Evolutionary conservation across 35 echinoderm and acorn worm species (phyloP), one percentile per base, ranked within the genome.

Genomic region (Strongylocentrotus purpuratus): DNA sequence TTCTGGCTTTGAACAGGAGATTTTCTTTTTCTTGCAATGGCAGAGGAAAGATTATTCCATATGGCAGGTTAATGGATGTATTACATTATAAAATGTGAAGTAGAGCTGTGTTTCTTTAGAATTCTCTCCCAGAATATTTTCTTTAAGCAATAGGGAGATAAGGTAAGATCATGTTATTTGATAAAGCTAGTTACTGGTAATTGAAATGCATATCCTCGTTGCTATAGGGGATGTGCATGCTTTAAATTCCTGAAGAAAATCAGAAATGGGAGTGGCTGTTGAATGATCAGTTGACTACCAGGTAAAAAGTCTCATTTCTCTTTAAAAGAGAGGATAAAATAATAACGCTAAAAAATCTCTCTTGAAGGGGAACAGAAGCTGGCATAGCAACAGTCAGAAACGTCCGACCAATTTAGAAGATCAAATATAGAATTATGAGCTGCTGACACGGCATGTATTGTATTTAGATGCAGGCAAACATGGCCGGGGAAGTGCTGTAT

Each of bases 371-470:
- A 78, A 8, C 65, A 7, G 20, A 70, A 78, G 65, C 65, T 78
- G 65, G 65, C 65, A 28, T 78, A 22, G 8, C 22, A 22, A n/a
- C 65, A 78, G 65, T 22, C 20, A 22, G 65, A 78, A 78, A 22
- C 18, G 25, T n/a, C 65, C 5, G 20, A 78, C 20, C 65, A 78
- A 28, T 78, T 78, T 78, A n/a, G 65, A 78, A 78, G 20, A 28
- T 78, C 65, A 78, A 78, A 78, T 78, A 78, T 78, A 78, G 65
- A 78, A 78, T 78, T 78, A 78, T 78, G 65, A 78, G 65, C 65
- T 78, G 6, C 65, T 28, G 61, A 78, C 65, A 78, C 20, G 65
- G 65, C 65, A n/a, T 22, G 65, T 4, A 78, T 78, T 78, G 65
- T 78, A 78, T 78, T 78, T 78, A 5, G 65, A 78, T 28, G 25